A percentile compares a stretch with the other conserved stretches of the same genome.
Conservation (phyloP, 2,888 invertebrate genomes). For the Heliconius ismenius region DNA sequence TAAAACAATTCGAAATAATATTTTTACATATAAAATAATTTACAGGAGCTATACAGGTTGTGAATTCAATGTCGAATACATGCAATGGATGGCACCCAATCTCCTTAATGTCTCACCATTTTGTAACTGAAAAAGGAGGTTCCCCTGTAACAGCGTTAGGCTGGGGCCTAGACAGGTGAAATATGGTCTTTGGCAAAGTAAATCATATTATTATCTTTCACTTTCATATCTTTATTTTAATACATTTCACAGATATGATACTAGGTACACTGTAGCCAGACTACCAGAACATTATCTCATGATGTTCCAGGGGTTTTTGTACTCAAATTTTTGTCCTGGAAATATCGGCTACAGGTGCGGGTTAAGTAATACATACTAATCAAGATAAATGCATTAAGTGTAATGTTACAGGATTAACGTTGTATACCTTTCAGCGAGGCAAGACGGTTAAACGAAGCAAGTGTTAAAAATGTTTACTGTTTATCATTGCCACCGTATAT, state of each 20-base stretch:
- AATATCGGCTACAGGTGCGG: slow-evolving; percentile 58
- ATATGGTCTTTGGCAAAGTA: neutral
- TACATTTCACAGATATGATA: slow-evolving; percentile 55
- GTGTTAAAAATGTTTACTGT: slow-evolving; percentile 63
- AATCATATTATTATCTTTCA: no score
- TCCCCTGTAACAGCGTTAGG: slow-evolving; percentile 61
- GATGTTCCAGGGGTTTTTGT: slow-evolving; percentile 56
- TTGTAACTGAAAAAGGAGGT: slow-evolving; percentile 50
- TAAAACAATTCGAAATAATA: neutral
- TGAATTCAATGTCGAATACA: slow-evolving; percentile 61
- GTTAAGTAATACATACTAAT: slow-evolving; percentile 47
- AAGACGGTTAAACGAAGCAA: slow-evolving; percentile 50
- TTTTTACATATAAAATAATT: neutral
- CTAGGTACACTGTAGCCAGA: slow-evolving; percentile 50
- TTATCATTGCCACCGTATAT: slow-evolving; percentile 62
- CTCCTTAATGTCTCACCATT: slow-evolving; percentile 66
- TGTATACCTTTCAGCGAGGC: slow-evolving; percentile 53
- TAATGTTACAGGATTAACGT: slow-evolving; percentile 27
- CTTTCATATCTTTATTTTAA: neutral
- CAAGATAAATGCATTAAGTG: neutral
- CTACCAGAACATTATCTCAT: slow-evolving; percentile 55
- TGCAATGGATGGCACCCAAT: slow-evolving; percentile 65
- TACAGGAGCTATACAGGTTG: slow-evolving; percentile 66
- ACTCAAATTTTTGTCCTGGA: slow-evolving; percentile 63
- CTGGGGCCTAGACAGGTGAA: slow-evolving; percentile 71